A percentile compares a stretch with the other conserved stretches of the same genome.
phyloP scores from a whole-genome alignment of 2,888 invertebrate genomes.

The Furcula furcula region DNA sequence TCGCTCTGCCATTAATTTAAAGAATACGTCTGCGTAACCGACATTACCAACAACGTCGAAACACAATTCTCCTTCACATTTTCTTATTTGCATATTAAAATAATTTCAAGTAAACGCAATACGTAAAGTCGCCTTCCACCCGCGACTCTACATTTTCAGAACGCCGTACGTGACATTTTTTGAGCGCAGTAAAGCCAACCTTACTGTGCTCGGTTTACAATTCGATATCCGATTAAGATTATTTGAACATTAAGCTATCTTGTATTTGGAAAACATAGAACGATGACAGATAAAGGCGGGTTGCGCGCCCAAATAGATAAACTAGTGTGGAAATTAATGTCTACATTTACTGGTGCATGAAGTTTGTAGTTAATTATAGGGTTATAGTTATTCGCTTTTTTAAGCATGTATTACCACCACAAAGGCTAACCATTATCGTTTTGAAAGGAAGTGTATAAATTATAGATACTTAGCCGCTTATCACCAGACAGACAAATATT shows the following conservation, averaged over 20 bases:
- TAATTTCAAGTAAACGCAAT: constrained; percentile 80
- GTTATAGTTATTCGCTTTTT: constrained; percentile 76
- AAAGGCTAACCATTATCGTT: constrained; percentile 76
- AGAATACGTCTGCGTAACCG: constrained; percentile 79
- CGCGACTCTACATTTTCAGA: constrained; percentile 39
- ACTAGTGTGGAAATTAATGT: constrained; percentile 82
- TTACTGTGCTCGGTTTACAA: constrained; percentile 40
- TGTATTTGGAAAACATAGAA: constrained; percentile 52
- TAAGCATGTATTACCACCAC: constrained; percentile 71
- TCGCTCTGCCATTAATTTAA: constrained; percentile 78
- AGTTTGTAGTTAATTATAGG: constrained; percentile 80
- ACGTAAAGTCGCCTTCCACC: constrained; percentile 71
- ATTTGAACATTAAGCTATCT: constrained; percentile 52
- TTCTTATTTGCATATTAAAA: constrained; percentile 82
- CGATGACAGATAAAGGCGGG: constrained; percentile 81
- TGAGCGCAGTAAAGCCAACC: constrained; percentile 46
- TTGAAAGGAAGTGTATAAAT: constrained; percentile 75
- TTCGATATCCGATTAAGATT: constrained; percentile 35
- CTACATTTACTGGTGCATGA: constrained; percentile 82
- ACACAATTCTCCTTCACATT: constrained; percentile 79
- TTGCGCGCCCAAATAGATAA: constrained; percentile 81
- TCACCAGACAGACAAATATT: constrained; percentile 62
- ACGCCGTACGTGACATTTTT: constrained; percentile 42
- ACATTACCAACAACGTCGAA: constrained; percentile 74
- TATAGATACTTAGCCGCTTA: constrained; percentile 61